Percentiles rank a stretch among this genome's conserved stretches.
Evolutionary conservation across 2,797 vertebrate species (phyloP).

Genomic region (Coracias cyanogaster): DNA sequence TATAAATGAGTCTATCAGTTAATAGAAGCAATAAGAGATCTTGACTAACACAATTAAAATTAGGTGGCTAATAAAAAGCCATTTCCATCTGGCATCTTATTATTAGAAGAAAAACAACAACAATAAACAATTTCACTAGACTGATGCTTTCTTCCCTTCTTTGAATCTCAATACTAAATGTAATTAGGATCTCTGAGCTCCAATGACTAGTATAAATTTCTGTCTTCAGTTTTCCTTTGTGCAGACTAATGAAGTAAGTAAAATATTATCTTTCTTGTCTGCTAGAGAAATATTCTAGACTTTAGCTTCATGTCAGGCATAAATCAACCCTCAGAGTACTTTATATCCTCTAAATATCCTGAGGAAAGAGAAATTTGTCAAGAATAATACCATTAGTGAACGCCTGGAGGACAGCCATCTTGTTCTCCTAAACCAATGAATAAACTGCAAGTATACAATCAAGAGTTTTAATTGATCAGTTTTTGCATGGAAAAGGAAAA

Average conservation of each 20-base stretch:
- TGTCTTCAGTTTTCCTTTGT: slow-evolving; percentile 39
- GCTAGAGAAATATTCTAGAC: slow-evolving; percentile 75
- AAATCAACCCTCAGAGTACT: slow-evolving; percentile 83
- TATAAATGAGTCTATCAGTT: not conserved
- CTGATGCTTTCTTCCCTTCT: slow-evolving; percentile 7
- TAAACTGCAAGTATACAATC: slow-evolving; percentile 78
- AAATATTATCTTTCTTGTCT: slow-evolving; percentile 64
- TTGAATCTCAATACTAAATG: slow-evolving; percentile 50
- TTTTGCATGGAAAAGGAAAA: slow-evolving; percentile 68
- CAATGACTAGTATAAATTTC: slow-evolving; percentile 45
- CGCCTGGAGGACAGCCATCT: slow-evolving; percentile 84
- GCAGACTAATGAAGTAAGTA: slow-evolving; percentile 67
- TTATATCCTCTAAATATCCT: slow-evolving; percentile 82
- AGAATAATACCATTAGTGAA: slow-evolving; percentile 83
- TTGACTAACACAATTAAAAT: slow-evolving; percentile 30
- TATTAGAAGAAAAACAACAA: slow-evolving; percentile 43
- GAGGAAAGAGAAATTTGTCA: slow-evolving; percentile 85
- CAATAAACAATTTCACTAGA: slow-evolving; percentile 23
- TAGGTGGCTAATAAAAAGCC: slow-evolving; percentile 7
- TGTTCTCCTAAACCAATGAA: slow-evolving; percentile 81
- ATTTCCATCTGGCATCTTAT: slow-evolving; percentile 21
- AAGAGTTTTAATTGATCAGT: slow-evolving; percentile 72
- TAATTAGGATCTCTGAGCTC: slow-evolving; percentile 54
- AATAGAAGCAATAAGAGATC: not conserved
- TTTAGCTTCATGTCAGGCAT: slow-evolving; percentile 81